Conservation (phyloP, 1,140 invertebrate species). For the Stegodyphus dumicola region DNA sequence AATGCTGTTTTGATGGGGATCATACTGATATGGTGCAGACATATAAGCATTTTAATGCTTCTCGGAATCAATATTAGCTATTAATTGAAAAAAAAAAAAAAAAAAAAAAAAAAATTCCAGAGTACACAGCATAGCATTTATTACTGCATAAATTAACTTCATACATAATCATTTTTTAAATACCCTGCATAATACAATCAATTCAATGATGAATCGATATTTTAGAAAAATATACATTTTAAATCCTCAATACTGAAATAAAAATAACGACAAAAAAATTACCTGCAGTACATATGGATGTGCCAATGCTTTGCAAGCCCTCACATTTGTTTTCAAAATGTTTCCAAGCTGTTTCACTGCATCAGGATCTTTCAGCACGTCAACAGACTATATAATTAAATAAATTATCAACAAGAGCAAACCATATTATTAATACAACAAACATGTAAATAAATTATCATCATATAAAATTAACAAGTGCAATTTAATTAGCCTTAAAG, state of each 20-base stretch:
- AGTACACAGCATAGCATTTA: too few species aligned
- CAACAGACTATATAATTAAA: slow-evolving; percentile 80
- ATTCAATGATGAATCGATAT: neutral
- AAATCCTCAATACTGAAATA: neutral
- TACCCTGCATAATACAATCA: too few species aligned
- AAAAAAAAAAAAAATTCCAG: too few species aligned
- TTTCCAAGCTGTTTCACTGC: slow-evolving; percentile 97
- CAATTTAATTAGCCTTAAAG: neutral
- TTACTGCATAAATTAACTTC: too few species aligned
- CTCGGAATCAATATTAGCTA: too few species aligned
- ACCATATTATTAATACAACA: slow-evolving; percentile 6
- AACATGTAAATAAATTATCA: slow-evolving; percentile 7
- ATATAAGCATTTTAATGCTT: too few species aligned
- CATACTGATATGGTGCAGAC: too few species aligned
- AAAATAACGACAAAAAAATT: slow-evolving; percentile 17
- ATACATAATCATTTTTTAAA: too few species aligned
- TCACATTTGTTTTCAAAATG: slow-evolving; percentile 98
- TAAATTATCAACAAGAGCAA: neutral
- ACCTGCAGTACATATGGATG: slow-evolving; percentile 94
- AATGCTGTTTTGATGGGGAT: too few species aligned
- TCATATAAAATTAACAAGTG: slow-evolving; percentile 12
- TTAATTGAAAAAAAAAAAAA: too few species aligned
- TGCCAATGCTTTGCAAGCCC: slow-evolving; percentile 96
- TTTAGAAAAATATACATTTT: neutral
- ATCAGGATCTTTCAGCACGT: slow-evolving; percentile 94